phyloP scores from a whole-genome alignment of 2,113 vertebrate genomes.

The Caloenas nicobarica region DNA sequence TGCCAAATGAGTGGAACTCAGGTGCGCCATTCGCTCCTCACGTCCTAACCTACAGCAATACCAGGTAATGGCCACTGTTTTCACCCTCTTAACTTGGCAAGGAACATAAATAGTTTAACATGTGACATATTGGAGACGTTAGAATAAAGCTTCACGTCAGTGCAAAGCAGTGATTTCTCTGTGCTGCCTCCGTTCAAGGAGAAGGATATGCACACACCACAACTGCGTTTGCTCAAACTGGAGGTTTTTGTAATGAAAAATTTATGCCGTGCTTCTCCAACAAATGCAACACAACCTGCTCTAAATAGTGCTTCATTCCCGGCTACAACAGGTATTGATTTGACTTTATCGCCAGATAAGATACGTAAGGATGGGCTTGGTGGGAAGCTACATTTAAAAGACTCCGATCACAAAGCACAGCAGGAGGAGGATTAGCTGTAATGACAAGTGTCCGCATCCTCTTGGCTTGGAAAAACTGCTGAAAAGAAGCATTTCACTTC shows the following conservation, averaged over 20 bases:
- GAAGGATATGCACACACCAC: not conserved
- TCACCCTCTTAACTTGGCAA: not conserved
- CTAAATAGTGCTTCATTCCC: not conserved
- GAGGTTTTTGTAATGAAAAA: not conserved
- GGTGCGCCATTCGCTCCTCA: not conserved
- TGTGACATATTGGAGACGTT: not conserved
- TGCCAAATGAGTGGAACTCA: not conserved
- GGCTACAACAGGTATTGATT: not conserved
- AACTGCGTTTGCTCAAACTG: not conserved
- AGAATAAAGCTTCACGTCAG: not conserved
- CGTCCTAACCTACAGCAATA: not conserved
- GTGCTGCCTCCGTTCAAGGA: not conserved
- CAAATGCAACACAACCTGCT: not conserved
- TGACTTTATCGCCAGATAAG: not conserved
- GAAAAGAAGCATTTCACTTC: not conserved
- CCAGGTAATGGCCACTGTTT: not conserved
- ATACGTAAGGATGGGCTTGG: not conserved
- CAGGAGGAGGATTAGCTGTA: not conserved
- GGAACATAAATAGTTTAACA: not conserved
- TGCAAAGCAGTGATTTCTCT: not conserved
- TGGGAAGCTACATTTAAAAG: not conserved
- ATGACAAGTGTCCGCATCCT: not conserved
- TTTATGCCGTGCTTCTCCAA: not conserved
- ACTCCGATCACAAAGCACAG: not conserved
- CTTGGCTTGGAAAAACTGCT: not conserved